These are phyloP conservation scores for Psophia crepitans DNA, from an alignment of 2,113 vertebrate species.

Conservation along the genomic window DNA sequence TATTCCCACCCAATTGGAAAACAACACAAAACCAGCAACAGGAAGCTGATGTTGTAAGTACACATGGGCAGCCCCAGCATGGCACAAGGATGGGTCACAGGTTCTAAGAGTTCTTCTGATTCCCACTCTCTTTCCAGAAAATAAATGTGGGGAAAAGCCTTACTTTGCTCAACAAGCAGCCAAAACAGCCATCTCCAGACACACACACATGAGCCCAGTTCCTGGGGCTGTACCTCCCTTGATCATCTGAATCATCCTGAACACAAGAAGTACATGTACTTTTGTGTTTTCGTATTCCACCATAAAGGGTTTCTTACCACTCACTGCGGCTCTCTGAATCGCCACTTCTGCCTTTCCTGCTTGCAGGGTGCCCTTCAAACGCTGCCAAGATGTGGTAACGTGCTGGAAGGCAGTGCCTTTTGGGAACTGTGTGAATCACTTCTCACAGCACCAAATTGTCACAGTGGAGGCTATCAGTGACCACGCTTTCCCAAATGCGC, in stretches of 20 bases:
- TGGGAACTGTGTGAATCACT: background rate
- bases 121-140: slow-evolving; percentile 2
- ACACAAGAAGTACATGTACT: background rate
- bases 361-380: background rate
- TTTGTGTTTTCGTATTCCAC: background rate
- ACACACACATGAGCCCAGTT: background rate
- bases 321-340: background rate
- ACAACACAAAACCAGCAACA: background rate
- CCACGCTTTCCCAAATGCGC: background rate
- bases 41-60: background rate
- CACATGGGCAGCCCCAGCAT: background rate
- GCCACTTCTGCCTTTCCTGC: background rate
- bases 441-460: background rate
- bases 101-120: background rate
- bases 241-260: background rate
- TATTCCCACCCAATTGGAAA: background rate
- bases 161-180: background rate
- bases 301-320: background rate
- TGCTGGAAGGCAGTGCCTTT: background rate
- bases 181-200: background rate
- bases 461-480: background rate
- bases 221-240: background rate
- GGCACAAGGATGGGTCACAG: background rate
- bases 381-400: background rate
- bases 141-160: background rate